phyloP scores from a whole-genome alignment of 1,140 invertebrate species.

The Ceratitis capitata region DNA sequence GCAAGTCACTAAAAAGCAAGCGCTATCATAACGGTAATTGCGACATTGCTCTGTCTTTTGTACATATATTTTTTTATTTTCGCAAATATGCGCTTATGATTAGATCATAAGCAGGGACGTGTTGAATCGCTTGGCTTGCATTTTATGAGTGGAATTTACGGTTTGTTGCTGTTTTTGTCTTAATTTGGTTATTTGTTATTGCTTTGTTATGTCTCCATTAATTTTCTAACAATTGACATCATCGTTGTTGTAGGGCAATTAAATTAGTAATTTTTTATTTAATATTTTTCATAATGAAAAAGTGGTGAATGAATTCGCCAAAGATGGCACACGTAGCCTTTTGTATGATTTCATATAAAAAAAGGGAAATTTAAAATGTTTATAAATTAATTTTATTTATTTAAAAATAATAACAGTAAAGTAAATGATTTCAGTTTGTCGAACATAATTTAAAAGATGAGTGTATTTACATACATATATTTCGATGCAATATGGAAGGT shows the following conservation, averaged over 20 bases:
- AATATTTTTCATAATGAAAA: too few species aligned
- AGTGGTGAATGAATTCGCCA: too few species aligned
- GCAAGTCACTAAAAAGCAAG: background rate
- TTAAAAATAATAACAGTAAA: background rate
- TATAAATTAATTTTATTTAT: constrained; percentile 18
- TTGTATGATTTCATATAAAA: background rate
- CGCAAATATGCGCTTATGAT: background rate
- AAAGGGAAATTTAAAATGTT: background rate
- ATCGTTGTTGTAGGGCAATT: background rate
- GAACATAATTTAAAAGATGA: constrained; percentile 31
- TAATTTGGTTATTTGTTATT: background rate
- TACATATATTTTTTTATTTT: background rate
- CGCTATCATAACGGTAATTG: background rate
- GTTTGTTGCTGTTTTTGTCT: background rate
- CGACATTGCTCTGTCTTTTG: background rate
- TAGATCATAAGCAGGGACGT: background rate
- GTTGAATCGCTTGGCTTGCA: background rate
- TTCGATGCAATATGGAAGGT: background rate
- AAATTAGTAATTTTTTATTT: too few species aligned
- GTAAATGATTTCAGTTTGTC: background rate
- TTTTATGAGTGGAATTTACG: background rate
- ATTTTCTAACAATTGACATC: background rate
- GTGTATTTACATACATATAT: background rate
- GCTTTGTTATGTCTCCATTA: background rate
- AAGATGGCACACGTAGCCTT: too few species aligned